Conservation (phyloP, 1,140 invertebrate species). For the Scylla paramamosain region DNA sequence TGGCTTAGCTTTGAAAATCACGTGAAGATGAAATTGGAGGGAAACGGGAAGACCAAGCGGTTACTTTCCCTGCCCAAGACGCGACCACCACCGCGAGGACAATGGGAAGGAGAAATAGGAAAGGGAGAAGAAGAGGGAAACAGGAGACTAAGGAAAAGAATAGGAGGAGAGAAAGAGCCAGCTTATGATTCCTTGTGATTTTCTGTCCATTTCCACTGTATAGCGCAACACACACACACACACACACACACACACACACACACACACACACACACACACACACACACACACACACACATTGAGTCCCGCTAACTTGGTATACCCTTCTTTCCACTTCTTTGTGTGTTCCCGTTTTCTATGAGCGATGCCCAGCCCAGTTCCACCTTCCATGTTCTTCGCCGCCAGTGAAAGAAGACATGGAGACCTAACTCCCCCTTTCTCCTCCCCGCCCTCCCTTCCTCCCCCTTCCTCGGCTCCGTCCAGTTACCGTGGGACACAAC, state of each 20-base stretch:
- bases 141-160: neutral
- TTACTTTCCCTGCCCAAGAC: neutral
- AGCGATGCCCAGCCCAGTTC: conserved; percentile 37
- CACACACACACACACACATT: conserved; percentile 30
- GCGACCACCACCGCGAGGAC: neutral
- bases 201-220: neutral
- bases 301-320: conserved; percentile 25
- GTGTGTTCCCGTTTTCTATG: conserved; percentile 52
- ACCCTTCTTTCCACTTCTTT: conserved; percentile 59
- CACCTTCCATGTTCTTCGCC: conserved; percentile 37
- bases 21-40: neutral
- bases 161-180: neutral
- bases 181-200: neutral
- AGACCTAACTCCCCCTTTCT: neutral
- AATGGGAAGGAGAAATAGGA: neutral
- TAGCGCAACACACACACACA: neutral
- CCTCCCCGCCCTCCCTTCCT: neutral
- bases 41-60: neutral
- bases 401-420: conserved; percentile 50
- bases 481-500: conserved; percentile 66
- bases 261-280: conserved; percentile 47
- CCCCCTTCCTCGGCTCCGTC: conserved; percentile 33
- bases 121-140: neutral
- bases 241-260: conserved; percentile 37
- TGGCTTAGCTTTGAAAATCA: neutral